A percentile compares a stretch with the other conserved stretches of the same genome.
These are phyloP conservation scores for Alectura lathami DNA, from an alignment of 2,113 vertebrate species.

Conservation along the genomic window DNA sequence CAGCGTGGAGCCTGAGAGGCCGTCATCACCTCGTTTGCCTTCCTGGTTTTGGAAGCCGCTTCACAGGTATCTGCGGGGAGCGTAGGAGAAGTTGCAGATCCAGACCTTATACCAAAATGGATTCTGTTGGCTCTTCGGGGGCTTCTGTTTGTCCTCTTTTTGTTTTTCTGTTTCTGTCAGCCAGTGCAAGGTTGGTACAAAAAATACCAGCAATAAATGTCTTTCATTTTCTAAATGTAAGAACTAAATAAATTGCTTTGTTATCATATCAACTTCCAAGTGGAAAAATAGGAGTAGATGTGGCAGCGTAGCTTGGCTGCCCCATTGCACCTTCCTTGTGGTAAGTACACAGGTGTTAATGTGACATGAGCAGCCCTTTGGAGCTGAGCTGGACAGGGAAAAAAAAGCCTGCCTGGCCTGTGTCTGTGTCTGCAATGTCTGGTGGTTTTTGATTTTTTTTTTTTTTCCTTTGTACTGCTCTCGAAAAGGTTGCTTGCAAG, in stretches of 20 bases:
- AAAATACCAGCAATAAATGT: neutral
- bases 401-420: neutral
- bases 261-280: neutral
- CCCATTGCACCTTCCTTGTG: neutral
- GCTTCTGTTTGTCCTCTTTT: neutral
- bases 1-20: neutral
- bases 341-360: accelerated
- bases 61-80: neutral
- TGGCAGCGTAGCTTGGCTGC: neutral
- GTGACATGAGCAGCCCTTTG: neutral
- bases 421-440: neutral
- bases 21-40: accelerated
- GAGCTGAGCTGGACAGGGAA: neutral
- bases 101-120: neutral
- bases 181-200: neutral
- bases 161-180: neutral
- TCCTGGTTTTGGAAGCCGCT: neutral
- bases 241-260: neutral
- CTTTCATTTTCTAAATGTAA: neutral
- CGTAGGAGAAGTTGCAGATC: neutral
- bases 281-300: neutral
- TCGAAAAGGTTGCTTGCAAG: neutral
- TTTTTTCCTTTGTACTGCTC: neutral
- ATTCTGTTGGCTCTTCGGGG: neutral
- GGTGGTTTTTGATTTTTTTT: neutral